These are phyloP conservation scores for Botrylloides violaceus DNA, from an alignment of 23 tunicate genomes.

Conservation along the genomic window DNA sequence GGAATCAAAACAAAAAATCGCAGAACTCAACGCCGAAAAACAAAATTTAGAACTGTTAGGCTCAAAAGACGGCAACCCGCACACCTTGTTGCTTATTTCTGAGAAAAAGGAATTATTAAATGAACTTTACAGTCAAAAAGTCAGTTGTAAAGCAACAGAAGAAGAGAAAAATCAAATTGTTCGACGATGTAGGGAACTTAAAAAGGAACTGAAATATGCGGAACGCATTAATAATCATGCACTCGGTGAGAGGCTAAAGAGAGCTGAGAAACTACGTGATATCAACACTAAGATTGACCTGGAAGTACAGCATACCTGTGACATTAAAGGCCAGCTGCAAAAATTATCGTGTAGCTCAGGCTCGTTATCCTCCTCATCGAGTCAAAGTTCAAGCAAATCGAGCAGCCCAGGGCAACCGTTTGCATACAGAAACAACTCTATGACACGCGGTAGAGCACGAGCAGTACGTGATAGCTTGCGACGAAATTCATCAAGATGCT, in stretches of 20 bases:
- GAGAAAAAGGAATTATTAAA: slow-evolving; percentile 61
- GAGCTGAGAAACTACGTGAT: slow-evolving; percentile 58
- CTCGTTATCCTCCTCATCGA: slow-evolving; percentile 67
- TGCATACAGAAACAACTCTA: slow-evolving; percentile 69
- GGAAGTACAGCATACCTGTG: slow-evolving; percentile 46
- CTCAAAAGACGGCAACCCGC: slow-evolving; percentile 64
- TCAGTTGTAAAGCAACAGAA: slow-evolving; percentile 36
- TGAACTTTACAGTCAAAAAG: slow-evolving; percentile 56
- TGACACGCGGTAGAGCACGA: slow-evolving; percentile 71
- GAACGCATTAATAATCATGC: slow-evolving; percentile 61
- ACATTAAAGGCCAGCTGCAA: slow-evolving; percentile 44
- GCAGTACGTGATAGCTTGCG: slow-evolving; percentile 71
- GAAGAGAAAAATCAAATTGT: slow-evolving; percentile 48
- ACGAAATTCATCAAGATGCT: slow-evolving; percentile 38
- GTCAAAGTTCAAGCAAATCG: slow-evolving; percentile 32
- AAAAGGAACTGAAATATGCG: slow-evolving; percentile 52
- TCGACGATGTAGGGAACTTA: slow-evolving; percentile 37
- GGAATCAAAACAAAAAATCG: slow-evolving; percentile 22
- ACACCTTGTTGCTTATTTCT: slow-evolving; percentile 60
- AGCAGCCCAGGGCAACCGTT: slow-evolving; percentile 17
- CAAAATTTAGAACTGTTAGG: slow-evolving; percentile 47
- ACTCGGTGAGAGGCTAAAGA: slow-evolving; percentile 62
- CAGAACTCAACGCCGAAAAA: slow-evolving; percentile 46
- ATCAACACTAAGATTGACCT: slow-evolving; percentile 49
- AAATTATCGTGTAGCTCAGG: slow-evolving; percentile 67